A percentile compares a stretch with the other conserved stretches of the same genome.
phyloP scores from a whole-genome alignment of 1,140 invertebrate species.

The Zaprionus ornatus region DNA sequence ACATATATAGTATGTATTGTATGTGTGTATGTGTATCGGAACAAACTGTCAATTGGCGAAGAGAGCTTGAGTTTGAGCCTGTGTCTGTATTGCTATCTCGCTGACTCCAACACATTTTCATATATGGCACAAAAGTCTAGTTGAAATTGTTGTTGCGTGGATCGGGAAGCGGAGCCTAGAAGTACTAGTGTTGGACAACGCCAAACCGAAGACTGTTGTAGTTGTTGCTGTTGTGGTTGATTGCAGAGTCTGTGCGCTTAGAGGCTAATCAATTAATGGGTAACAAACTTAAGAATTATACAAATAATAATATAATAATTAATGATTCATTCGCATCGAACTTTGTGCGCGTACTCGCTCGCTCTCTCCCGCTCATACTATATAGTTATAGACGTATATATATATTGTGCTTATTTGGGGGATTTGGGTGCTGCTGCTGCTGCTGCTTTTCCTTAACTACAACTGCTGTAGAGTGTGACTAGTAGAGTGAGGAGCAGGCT shows the following conservation, averaged over 20 bases:
- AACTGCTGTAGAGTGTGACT: conserved; percentile 76
- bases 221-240: conserved; percentile 28
- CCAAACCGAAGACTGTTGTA: conserved; percentile 43
- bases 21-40: conserved; percentile 23
- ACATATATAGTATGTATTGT: conserved; percentile 19
- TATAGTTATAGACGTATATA: conserved; percentile 13
- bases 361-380: background rate
- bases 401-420: conserved; percentile 23
- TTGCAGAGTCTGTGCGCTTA: conserved; percentile 60
- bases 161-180: conserved; percentile 32
- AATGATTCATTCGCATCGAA: conserved; percentile 52
- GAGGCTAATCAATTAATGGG: conserved; percentile 70
- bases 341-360: conserved; percentile 29
- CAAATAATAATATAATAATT: conserved; percentile 72
- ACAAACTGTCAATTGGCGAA: background rate
- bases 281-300: conserved; percentile 78
- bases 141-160: conserved; percentile 28
- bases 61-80: conserved; percentile 44
- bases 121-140: conserved; percentile 79
- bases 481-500: conserved; percentile 76
- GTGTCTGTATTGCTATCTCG: conserved; percentile 14
- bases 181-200: conserved; percentile 45
- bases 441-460: conserved; percentile 64
- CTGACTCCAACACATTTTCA: conserved; percentile 59
- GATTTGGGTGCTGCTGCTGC: conserved; percentile 46